Evolutionary conservation across 2,113 vertebrate species (phyloP), one percentile per base, ranked within the genome.

Genomic region (Callipepla californica): DNA sequence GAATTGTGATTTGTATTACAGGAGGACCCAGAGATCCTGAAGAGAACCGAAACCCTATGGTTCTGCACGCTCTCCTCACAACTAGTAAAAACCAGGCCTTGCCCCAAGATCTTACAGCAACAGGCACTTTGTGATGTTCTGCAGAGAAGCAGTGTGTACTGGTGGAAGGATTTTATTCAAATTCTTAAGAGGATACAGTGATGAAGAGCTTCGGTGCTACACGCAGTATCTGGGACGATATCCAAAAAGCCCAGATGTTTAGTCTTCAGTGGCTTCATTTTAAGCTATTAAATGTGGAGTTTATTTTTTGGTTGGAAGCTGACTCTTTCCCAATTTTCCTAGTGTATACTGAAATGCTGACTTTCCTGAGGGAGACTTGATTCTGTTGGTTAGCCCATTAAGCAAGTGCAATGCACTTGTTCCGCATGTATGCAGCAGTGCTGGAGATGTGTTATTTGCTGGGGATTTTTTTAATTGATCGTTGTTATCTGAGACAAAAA

Each of bases 191-290:
- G 61, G 48, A 73, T 70, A 75, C 55, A 8, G 3, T 32, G 70
- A 66, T 85, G 51, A 74, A 94, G 91, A 92, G 86, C 36, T 90
- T 87, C 0, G 3, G 44, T 42, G 57, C 82, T 84, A 74, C 61
- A 77, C 4, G 3, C 73, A 82, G 53, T 62, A 73, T 91, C 87
- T 94, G 87, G 91, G 90, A 93, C 69, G 79, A 58, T 87, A 61
- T 74, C 92, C 80, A 92, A 73, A 90, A 94, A 89, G 34, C 26
- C 85, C 92, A 93, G 87, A 92, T 93, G 95, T 90, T 80, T 91
- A 78, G 63, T 48, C 80, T 57, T 92, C 63, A 59, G 69, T 95
- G 79, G 77, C 89, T 94, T 95, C 53, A 76, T 62, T 95, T 90
- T 87, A 90, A 83, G 69, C 79, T 87, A 62, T 80, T 91, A 91